phyloP scores from a whole-genome alignment of 2,888 invertebrate genomes.

The Aleiodes testaceus region DNA sequence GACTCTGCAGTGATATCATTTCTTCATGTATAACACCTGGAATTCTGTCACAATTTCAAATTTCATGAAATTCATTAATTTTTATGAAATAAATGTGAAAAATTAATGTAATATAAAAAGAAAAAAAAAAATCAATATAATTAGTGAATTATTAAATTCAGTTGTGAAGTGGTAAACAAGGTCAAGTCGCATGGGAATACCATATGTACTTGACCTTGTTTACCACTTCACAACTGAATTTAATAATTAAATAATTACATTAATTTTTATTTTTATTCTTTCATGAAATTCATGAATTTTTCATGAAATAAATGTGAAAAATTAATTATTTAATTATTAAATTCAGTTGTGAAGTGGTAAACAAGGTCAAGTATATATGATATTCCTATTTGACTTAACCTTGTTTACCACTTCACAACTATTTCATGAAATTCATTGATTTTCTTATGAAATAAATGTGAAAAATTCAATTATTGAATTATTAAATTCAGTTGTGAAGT shows the following conservation, averaged over 20 bases:
- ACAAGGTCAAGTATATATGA: no score
- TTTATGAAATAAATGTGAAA: not conserved
- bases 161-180: no score
- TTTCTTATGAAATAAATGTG: not conserved
- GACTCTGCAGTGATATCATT: slow-evolving; percentile 63
- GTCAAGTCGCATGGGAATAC: no score
- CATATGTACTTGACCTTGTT: no score
- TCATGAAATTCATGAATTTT: slow-evolving; percentile 1
- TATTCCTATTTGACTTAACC: no score
- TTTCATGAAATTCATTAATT: slow-evolving; percentile 9
- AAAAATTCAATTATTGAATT: not conserved
- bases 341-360: no score
- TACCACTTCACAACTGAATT: no score
- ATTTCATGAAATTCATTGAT: slow-evolving; percentile 5
- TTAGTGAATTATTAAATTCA: not conserved
- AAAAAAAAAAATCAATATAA: no score
- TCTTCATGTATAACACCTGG: slow-evolving; percentile 60
- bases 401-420: no score
- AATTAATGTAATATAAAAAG: no score
- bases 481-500: not conserved
- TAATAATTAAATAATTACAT: no score
- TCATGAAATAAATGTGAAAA: not conserved
- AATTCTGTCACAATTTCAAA: slow-evolving; percentile 56
- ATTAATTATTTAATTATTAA: not conserved
- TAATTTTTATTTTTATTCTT: not conserved